Evolutionary conservation across 2,797 vertebrate genomes (phyloP).

Genomic region (Tragelaphus oryx): DNA sequence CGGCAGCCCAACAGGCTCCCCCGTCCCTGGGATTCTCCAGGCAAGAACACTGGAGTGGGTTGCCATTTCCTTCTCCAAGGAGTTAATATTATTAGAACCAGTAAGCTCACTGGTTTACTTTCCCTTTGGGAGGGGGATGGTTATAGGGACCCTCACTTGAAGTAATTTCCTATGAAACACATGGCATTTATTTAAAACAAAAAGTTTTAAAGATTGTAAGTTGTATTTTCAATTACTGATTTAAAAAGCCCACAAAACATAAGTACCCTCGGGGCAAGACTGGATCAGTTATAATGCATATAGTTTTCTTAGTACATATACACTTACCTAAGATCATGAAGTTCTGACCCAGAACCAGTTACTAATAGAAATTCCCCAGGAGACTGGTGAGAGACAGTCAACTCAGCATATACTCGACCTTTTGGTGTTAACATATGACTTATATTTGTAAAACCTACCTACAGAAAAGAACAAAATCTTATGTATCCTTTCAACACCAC

Average conservation of each 20-base stretch:
- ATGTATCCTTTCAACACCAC: not conserved
- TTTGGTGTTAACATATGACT: conserved; percentile 96
- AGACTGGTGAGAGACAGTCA: conserved; percentile 91
- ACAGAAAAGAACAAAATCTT: conserved; percentile 42
- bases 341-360: conserved; percentile 96
- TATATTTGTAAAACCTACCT: conserved; percentile 96
- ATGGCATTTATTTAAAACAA: not conserved
- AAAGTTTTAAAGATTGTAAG: conserved; percentile 12
- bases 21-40: no score
- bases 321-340: conserved; percentile 93
- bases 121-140: not conserved
- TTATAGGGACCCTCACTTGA: not conserved
- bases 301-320: not conserved
- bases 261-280: not conserved
- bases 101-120: not conserved
- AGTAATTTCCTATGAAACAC: not conserved
- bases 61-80: no score
- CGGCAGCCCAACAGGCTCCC: no score
- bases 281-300: not conserved
- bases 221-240: conserved; percentile 14
- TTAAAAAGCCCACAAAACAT: not conserved
- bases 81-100: not conserved
- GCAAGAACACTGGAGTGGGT: no score
- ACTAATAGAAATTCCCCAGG: conserved; percentile 93
- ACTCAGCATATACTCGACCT: conserved; percentile 93